Percentiles rank a stretch among this genome's conserved stretches.
Evolutionary conservation across 2,797 vertebrate genomes (phyloP).

Genomic region (Chrysocyon brachyurus): DNA sequence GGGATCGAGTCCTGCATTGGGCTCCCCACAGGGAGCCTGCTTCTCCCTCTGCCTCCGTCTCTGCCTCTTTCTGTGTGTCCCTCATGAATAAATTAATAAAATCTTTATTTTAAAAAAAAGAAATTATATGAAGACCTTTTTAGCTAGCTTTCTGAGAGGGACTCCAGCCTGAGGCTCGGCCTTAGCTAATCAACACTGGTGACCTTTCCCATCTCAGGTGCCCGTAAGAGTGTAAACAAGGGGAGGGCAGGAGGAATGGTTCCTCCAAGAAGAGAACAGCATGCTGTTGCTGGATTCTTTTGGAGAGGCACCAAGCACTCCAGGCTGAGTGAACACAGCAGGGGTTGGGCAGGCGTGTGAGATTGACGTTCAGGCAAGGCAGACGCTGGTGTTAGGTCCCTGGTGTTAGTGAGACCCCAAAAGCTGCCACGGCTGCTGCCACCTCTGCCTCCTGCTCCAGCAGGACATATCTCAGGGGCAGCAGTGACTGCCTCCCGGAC

Average conservation of each 20-base stretch:
- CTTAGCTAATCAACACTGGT: conserved; percentile 10
- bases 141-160: neutral
- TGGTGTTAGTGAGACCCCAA: neutral
- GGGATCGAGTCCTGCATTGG: too few relatives aligned
- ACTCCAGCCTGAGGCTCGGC: neutral
- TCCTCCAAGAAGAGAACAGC: neutral
- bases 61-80: too few relatives aligned
- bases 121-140: neutral
- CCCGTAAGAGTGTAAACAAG: conserved; percentile 8
- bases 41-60: too few relatives aligned
- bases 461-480: neutral
- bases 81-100: too few relatives aligned
- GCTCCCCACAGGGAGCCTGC: too few relatives aligned
- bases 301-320: neutral
- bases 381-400: neutral
- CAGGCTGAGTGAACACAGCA: neutral
- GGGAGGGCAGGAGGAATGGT: neutral
- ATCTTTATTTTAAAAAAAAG: too few relatives aligned
- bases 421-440: neutral
- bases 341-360: neutral
- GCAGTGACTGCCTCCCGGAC: neutral
- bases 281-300: neutral
- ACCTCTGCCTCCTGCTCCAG: neutral
- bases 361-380: neutral
- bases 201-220: neutral